Evolutionary conservation across 1,140 invertebrate species (phyloP).

Genomic region (Meloidogyne chitwoodi): DNA sequence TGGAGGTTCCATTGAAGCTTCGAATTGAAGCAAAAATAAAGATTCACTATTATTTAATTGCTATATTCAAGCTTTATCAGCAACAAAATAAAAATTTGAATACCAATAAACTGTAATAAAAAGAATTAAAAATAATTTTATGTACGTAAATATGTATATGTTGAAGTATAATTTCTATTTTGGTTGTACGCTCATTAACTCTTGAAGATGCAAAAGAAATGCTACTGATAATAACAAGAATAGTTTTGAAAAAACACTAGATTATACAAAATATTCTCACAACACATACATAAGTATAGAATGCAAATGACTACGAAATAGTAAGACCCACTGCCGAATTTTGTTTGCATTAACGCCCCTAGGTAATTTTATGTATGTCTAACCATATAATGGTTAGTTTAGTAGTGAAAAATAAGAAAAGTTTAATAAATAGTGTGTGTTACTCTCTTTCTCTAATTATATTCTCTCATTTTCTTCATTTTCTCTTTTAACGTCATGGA

Average conservation of each 20-base stretch:
- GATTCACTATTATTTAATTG: no score
- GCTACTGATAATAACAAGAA: background rate
- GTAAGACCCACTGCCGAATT: background rate
- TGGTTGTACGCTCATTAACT: background rate
- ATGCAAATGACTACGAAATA: background rate
- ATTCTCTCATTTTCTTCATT: background rate
- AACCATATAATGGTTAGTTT: no score
- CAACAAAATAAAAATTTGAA: background rate
- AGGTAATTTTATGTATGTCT: background rate
- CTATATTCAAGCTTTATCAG: background rate
- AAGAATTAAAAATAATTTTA: background rate
- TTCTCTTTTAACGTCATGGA: background rate
- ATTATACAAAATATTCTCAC: background rate
- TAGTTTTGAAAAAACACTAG: background rate
- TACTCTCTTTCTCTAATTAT: background rate
- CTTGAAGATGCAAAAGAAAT: background rate
- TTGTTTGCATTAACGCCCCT: background rate
- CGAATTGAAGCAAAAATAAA: background rate
- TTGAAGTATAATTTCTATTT: background rate
- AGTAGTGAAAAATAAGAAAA: background rate
- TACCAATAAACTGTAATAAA: background rate
- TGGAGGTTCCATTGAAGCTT: slow-evolving; percentile 19
- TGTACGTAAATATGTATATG: background rate
- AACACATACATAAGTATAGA: background rate
- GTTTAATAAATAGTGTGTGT: background rate